Evolutionary conservation across 2,797 vertebrate genomes (phyloP).

Genomic region (Poeciliopsis infans): DNA sequence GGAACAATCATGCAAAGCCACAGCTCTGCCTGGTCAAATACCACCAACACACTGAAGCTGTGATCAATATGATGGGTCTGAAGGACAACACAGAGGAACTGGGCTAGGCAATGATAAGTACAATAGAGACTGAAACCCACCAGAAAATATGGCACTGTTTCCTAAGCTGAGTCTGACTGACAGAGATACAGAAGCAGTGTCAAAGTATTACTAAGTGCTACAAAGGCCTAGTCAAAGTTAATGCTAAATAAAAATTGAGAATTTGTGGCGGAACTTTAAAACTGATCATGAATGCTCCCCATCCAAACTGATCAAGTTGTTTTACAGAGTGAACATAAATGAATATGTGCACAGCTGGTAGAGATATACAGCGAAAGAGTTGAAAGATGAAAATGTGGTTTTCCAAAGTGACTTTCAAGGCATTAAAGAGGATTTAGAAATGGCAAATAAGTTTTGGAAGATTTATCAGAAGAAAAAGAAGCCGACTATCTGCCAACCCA

Average conservation of each 20-base stretch:
- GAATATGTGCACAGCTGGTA: not conserved
- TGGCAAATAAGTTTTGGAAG: not conserved
- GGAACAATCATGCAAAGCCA: too few species aligned
- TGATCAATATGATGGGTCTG: too few species aligned
- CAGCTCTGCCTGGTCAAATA: too few species aligned
- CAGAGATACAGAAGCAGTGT: not conserved
- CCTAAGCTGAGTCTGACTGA: not conserved
- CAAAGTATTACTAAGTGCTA: not conserved
- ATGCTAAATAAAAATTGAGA: not conserved
- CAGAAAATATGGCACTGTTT: not conserved
- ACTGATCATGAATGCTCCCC: not conserved
- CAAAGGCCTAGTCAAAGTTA: not conserved
- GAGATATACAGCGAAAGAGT: not conserved
- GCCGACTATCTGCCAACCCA: not conserved
- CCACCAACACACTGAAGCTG: too few species aligned
- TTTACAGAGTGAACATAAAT: not conserved
- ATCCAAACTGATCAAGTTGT: not conserved
- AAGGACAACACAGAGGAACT: too few species aligned
- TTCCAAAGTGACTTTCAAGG: not conserved
- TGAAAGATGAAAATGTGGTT: not conserved
- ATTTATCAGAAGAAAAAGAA: not conserved
- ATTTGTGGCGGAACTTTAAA: not conserved
- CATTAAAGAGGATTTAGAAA: not conserved
- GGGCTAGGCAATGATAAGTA: too few species aligned
- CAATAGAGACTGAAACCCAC: too few species aligned